phyloP scores from a whole-genome alignment of 1,140 invertebrate species.

The Stegodyphus dumicola region DNA sequence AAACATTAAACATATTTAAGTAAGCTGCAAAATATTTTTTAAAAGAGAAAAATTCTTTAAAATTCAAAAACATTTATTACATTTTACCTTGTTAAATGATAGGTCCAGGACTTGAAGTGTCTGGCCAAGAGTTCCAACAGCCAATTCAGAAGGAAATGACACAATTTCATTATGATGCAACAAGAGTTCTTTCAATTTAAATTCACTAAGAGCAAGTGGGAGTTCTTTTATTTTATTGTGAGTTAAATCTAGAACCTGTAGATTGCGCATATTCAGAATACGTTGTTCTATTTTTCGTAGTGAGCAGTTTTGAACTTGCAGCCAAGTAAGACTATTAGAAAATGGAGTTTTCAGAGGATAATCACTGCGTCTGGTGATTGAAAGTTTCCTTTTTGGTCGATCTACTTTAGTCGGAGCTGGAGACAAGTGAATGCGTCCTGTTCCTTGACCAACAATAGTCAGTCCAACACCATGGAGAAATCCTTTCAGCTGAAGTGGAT shows the following conservation, averaged over 20 bases:
- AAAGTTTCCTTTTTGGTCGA: conserved; percentile 33
- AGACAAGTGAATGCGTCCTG: conserved; percentile 28
- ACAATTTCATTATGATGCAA: conserved; percentile 47
- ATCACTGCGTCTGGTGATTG: conserved; percentile 29
- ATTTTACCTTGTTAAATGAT: conserved; percentile 37
- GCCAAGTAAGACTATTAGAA: conserved; percentile 36
- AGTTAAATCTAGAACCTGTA: conserved; percentile 46
- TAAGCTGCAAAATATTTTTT: too few relatives aligned
- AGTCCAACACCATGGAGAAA: conserved; percentile 49
- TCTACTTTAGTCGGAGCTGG: conserved; percentile 49
- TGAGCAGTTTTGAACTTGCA: conserved; percentile 26
- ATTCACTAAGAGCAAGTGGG: neutral
- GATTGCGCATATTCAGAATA: conserved; percentile 23
- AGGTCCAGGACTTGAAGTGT: conserved; percentile 39
- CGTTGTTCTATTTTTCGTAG: conserved; percentile 26
- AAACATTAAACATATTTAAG: too few relatives aligned
- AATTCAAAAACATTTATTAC: too few relatives aligned
- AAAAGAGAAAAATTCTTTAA: too few relatives aligned
- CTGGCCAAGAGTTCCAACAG: conserved; percentile 20
- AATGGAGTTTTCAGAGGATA: conserved; percentile 34
- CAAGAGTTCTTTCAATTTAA: conserved; percentile 31
- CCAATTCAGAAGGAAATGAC: conserved; percentile 31
- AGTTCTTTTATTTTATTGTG: conserved; percentile 46
- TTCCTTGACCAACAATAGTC: conserved; percentile 38
- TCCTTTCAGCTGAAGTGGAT: conserved; percentile 52